phyloP scores from a whole-genome alignment of 1,140 invertebrate species.

The Drosophila grimshawi region DNA sequence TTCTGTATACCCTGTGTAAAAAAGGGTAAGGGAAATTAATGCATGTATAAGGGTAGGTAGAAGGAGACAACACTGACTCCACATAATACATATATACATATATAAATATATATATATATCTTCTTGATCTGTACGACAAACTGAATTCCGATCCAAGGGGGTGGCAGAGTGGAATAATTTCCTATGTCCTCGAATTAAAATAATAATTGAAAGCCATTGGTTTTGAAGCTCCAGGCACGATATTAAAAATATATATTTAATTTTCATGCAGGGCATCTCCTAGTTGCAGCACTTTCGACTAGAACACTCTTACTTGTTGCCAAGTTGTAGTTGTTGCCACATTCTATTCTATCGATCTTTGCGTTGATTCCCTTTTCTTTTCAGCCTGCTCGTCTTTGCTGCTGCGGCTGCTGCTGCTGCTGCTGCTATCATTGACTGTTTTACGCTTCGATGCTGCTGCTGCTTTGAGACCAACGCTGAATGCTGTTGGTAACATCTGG shows the following conservation, averaged over 20 bases:
- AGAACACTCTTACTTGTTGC: constrained; percentile 9
- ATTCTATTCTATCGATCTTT: constrained; percentile 51
- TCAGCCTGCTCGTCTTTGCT: constrained; percentile 11
- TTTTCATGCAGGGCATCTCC: background rate
- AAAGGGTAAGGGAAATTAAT: background rate
- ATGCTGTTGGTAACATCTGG: constrained; percentile 62
- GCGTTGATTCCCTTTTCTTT: constrained; percentile 33
- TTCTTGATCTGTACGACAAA: too few relatives aligned
- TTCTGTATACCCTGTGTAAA: constrained; percentile 1
- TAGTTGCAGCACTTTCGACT: background rate
- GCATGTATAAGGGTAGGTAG: background rate
- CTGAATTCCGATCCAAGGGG: too few relatives aligned
- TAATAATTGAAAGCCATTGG: too few relatives aligned
- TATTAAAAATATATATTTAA: too few relatives aligned
- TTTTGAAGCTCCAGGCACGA: too few relatives aligned
- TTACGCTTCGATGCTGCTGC: constrained; percentile 46
- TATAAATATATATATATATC: too few relatives aligned
- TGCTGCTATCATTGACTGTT: constrained; percentile 29
- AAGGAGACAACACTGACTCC: too few relatives aligned
- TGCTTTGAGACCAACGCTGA: constrained; percentile 22
- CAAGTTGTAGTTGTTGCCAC: constrained; percentile 1
- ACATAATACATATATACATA: too few relatives aligned
- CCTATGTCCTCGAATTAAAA: too few relatives aligned
- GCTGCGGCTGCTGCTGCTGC: background rate
- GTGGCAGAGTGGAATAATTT: too few relatives aligned